Conservation (phyloP, 2,797 vertebrate species). For the Fistularia commersonii region DNA sequence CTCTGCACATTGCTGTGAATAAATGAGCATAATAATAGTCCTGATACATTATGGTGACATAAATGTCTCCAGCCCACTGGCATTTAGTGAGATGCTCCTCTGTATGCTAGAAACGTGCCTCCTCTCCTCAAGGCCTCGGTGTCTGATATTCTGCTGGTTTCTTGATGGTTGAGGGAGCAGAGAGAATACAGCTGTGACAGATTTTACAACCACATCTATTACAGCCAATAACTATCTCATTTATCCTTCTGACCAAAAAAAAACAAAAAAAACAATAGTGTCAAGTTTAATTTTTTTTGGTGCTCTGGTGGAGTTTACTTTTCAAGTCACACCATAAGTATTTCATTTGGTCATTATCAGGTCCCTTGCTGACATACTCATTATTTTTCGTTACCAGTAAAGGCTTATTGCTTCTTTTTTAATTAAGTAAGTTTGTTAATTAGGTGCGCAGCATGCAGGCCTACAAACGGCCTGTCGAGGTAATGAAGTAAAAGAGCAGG, state of each 20-base stretch:
- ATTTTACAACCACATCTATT: slow-evolving; percentile 58
- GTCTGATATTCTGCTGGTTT: slow-evolving; percentile 36
- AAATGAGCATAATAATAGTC: slow-evolving; percentile 52
- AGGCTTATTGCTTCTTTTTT: slow-evolving; percentile 70
- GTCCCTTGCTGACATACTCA: slow-evolving; percentile 49
- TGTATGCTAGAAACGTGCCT: slow-evolving; percentile 43
- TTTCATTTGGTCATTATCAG: slow-evolving; percentile 64
- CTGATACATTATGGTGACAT: slow-evolving; percentile 50
- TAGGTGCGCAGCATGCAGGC: slow-evolving; percentile 60
- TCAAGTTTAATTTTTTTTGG: slow-evolving; percentile 10
- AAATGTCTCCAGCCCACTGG: slow-evolving; percentile 44
- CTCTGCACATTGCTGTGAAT: slow-evolving; percentile 23
- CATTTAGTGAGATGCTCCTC: slow-evolving; percentile 55
- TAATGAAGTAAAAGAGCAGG: slow-evolving; percentile 47
- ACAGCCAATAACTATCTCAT: slow-evolving; percentile 55
- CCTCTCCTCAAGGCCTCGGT: slow-evolving; percentile 49
- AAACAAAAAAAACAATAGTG: slow-evolving; percentile 21
- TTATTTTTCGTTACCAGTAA: slow-evolving; percentile 68
- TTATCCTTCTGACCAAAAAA: slow-evolving; percentile 58
- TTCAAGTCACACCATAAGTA: slow-evolving; percentile 35
- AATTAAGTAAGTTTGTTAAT: slow-evolving; percentile 75
- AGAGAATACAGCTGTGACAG: slow-evolving; percentile 38
- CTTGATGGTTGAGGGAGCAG: slow-evolving; percentile 47
- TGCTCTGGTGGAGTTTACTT: slow-evolving; percentile 10
- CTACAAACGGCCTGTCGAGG: slow-evolving; percentile 55